Percentiles rank a stretch among this genome's conserved stretches.
Conservation (phyloP, 2,888 invertebrate genomes). For the Tryphoninae sp. region DNA sequence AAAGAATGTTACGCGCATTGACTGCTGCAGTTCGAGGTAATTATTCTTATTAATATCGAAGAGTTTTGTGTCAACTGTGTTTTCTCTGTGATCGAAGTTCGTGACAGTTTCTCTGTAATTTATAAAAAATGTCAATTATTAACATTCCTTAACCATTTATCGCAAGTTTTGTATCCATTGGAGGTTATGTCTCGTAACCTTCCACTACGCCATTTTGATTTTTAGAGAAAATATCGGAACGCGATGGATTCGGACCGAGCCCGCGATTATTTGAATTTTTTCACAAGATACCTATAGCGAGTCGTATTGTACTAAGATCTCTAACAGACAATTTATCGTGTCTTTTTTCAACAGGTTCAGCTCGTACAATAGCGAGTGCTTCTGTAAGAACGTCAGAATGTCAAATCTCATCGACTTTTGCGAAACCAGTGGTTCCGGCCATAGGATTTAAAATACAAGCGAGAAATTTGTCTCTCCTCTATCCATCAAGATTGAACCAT, state of each 20-base stretch:
- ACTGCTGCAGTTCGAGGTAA: constrained; percentile 71
- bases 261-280: constrained; percentile 32
- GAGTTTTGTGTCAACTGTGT: neutral
- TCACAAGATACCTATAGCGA: neutral
- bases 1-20: constrained; percentile 75
- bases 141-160: neutral
- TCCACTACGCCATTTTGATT: constrained; percentile 57
- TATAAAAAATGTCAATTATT: constrained; percentile 22
- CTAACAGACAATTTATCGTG: neutral
- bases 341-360: constrained; percentile 38
- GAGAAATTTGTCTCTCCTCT: constrained; percentile 40
- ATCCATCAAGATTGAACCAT: constrained; percentile 23
- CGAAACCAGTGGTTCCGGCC: constrained; percentile 16
- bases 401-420: constrained; percentile 34
- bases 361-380: constrained; percentile 43
- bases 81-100: neutral
- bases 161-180: constrained; percentile 10
- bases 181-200: constrained; percentile 62
- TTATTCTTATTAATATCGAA: constrained; percentile 20
- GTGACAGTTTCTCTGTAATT: constrained; percentile 10
- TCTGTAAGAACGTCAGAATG: constrained; percentile 37
- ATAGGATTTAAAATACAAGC: constrained; percentile 17
- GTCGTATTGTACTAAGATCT: neutral
- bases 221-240: constrained; percentile 49
- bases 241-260: constrained; percentile 46